Evolutionary conservation across 2,113 vertebrate genomes (phyloP), one percentile per base, ranked within the genome.

Genomic region (Indri indri): DNA sequence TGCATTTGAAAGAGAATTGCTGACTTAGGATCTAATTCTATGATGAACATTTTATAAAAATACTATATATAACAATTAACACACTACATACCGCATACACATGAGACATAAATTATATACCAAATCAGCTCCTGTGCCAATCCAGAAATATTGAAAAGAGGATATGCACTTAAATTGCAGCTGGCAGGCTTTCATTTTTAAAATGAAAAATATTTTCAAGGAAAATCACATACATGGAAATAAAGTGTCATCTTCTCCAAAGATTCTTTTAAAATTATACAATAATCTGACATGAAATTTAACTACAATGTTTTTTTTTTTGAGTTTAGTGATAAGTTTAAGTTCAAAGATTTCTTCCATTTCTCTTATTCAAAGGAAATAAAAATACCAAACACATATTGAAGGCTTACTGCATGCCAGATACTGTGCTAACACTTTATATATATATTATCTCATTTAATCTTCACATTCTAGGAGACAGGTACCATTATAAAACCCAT

Each of bases 21-120:
- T 98, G 96, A 97, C 52, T 77, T 95, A 57, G 65, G 47, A 92
- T 85, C 85, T 93, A 54, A 95, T 90, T 95, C 65, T 47, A 81
- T 50, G 79, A 96, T 89, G 95, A 96, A 50, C 87, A 84, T 90
- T 97, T 97, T 92, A 92, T 89, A 96, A 97, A 96, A 90, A 73
- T 81, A 50, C 83, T 97, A 95, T 93, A 87, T 88, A 97, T 95
- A 97, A 94, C 32, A 65, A 50, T 95, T 90, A 80, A 71, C 91
- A 81, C 37, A 80, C 57, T 66, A 80, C 63, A 89, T 85, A 77
- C 74, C 84, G 54, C 84, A 77, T 71, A 42, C 79, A 97, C 86
- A 91, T 23, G n/a, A 97, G 90, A 85, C 87, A 92, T 45, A 83
- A 97, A 88, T 97, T 96, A 93, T 83, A 76, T 90, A 88, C 74